Conservation (phyloP, 2,113 vertebrate species). For the Zosterops japonicus region DNA sequence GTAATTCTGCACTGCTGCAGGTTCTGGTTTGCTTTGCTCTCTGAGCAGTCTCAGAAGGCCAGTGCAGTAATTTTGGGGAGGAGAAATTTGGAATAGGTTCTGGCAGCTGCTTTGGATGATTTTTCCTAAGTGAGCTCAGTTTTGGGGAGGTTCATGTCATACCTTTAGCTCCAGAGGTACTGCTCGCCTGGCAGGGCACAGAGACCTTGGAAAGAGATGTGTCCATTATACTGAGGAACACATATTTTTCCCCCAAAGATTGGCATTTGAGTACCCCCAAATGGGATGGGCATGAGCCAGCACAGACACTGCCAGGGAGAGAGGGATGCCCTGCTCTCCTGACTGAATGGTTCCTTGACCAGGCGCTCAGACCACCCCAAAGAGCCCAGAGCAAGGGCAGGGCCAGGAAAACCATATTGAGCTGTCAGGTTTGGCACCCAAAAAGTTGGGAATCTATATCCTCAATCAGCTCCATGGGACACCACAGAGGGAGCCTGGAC, state of each 20-base stretch:
- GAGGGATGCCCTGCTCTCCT: neutral
- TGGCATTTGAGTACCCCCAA: neutral
- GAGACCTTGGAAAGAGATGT: neutral
- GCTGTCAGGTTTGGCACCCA: neutral
- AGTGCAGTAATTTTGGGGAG: neutral
- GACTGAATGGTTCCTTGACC: neutral
- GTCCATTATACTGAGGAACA: neutral
- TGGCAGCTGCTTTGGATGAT: neutral
- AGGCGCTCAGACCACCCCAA: neutral
- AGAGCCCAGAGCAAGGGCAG: neutral
- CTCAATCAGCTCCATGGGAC: fast-evolving
- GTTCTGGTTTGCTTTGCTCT: neutral
- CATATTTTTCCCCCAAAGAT: fast-evolving
- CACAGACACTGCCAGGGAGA: neutral
- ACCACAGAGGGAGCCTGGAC: neutral
- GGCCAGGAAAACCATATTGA: neutral
- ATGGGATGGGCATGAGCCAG: fast-evolving
- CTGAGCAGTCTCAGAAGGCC: neutral
- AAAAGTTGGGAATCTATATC: neutral
- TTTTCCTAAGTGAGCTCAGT: neutral
- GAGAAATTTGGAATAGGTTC: neutral
- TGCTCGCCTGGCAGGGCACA: neutral
- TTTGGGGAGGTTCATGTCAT: neutral
- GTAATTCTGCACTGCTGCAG: neutral
- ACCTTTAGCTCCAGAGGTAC: neutral